Conservation (phyloP, 2,113 vertebrate species). For the Columba janthina region DNA sequence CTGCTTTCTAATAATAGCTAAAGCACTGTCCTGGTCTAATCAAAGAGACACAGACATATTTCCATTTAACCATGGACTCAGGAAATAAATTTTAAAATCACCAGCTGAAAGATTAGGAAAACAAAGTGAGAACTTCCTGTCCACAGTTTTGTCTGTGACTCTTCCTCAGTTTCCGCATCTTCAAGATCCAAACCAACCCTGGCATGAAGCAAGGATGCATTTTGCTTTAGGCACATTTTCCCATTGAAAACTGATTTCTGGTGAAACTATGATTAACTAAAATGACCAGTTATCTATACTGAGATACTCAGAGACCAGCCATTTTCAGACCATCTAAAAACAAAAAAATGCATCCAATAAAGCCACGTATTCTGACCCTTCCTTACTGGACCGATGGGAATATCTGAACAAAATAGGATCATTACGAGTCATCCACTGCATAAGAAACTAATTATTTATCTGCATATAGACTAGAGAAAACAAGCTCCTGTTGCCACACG, state of each 20-base stretch:
- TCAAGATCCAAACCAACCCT: background rate
- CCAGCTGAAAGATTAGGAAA: background rate
- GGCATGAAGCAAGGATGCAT: background rate
- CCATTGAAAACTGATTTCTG: background rate
- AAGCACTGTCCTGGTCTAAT: background rate
- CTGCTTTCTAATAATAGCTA: background rate
- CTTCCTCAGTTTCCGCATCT: background rate
- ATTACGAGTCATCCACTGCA: background rate
- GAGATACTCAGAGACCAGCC: background rate
- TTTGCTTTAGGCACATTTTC: background rate
- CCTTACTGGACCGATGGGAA: background rate
- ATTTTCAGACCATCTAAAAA: background rate
- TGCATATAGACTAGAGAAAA: background rate
- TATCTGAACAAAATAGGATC: background rate
- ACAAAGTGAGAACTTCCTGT: background rate
- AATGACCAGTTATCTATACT: background rate
- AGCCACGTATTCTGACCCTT: background rate
- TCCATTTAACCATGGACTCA: background rate
- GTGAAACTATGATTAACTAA: conserved; percentile 17
- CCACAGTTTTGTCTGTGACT: background rate
- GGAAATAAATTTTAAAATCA: background rate
- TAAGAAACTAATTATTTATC: background rate
- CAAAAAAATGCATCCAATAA: background rate
- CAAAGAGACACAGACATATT: background rate
- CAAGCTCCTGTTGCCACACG: background rate